Percentiles rank a stretch among this genome's conserved stretches.
These are phyloP conservation scores for Prolemur simus DNA, from an alignment of 2,113 vertebrate genomes.

Conservation along the genomic window DNA sequence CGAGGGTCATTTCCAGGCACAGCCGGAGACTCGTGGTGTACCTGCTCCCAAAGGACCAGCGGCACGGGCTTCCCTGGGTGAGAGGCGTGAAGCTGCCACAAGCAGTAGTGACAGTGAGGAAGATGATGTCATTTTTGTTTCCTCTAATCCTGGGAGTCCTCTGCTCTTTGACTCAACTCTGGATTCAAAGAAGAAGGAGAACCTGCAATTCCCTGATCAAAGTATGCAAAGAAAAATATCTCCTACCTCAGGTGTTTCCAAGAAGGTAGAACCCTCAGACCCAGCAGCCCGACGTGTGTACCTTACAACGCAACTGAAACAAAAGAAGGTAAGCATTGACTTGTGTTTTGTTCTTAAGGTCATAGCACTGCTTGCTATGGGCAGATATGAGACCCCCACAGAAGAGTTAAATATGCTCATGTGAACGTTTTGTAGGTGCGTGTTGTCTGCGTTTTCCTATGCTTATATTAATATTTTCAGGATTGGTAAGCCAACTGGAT, in stretches of 20 bases:
- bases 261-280: conserved; percentile 54
- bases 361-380: rapidly evolving
- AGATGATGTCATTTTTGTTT: conserved; percentile 76
- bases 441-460: not conserved
- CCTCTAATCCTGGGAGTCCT: conserved; percentile 48
- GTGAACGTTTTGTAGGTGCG: not conserved
- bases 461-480: not conserved
- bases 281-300: conserved; percentile 76
- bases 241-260: conserved; percentile 79
- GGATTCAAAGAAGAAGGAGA: conserved; percentile 50
- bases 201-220: conserved; percentile 28
- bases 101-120: conserved; percentile 62
- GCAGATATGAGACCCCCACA: not conserved
- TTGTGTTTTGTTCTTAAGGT: not conserved
- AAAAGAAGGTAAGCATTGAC: conserved; percentile 89
- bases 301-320: conserved; percentile 88
- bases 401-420: rapidly evolving
- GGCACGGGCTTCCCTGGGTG: rapidly evolving
- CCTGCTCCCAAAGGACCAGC: not conserved
- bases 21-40: rapidly evolving
- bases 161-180: conserved; percentile 73
- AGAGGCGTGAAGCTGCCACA: not conserved
- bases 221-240: conserved; percentile 81
- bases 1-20: rapidly evolving
- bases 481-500: not conserved